Evolutionary conservation across 2,113 vertebrate genomes (phyloP).

Genomic region (Varanus komodoensis): DNA sequence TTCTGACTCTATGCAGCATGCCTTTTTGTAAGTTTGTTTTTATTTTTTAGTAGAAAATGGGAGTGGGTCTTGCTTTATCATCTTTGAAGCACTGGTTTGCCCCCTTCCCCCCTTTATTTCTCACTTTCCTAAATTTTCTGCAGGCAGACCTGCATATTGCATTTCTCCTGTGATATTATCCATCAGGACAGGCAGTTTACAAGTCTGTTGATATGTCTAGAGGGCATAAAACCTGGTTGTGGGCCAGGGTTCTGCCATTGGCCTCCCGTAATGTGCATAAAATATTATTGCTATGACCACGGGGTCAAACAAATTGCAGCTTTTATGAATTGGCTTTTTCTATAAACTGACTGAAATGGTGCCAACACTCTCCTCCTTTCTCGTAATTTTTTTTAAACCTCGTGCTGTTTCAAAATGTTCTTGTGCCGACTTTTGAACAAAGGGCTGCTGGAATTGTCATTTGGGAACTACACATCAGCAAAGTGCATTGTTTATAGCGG

Average conservation of each 20-base stretch:
- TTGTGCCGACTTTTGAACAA: not conserved
- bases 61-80: constrained; percentile 23
- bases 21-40: not conserved
- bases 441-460: not conserved
- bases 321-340: constrained; percentile 45
- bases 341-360: constrained; percentile 40
- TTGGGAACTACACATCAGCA: not conserved
- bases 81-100: not conserved
- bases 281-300: constrained; percentile 36
- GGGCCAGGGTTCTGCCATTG: constrained; percentile 35
- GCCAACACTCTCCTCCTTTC: constrained; percentile 6
- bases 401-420: constrained; percentile 15
- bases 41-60: constrained; percentile 18
- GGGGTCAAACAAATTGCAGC: constrained; percentile 46
- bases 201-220: constrained; percentile 32
- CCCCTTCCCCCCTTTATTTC: not conserved
- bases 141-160: constrained; percentile 31
- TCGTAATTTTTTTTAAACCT: constrained; percentile 22
- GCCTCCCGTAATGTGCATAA: constrained; percentile 35
- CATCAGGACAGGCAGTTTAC: constrained; percentile 34
- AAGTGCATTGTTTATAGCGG: not conserved
- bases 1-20: constrained; percentile 11
- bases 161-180: constrained; percentile 5
- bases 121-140: constrained; percentile 29
- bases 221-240: constrained; percentile 34